A percentile compares a stretch with the other conserved stretches of the same genome.
Conservation (phyloP, 2,888 invertebrate genomes). For the Amorpha juglandis region DNA sequence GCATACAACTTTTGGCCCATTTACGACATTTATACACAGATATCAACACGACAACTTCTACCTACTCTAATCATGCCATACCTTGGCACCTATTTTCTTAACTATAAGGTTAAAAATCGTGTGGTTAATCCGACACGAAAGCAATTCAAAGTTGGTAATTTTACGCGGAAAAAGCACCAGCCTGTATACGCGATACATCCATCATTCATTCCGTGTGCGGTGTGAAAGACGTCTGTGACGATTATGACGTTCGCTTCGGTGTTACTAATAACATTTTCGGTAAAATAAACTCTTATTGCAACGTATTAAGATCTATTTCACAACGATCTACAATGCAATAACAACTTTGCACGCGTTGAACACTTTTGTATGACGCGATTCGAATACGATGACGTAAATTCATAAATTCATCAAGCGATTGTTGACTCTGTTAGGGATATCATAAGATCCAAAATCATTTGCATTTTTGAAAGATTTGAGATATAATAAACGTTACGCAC, state of each 20-base stretch:
- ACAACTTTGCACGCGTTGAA: constrained; percentile 46
- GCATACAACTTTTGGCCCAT: constrained; percentile 72
- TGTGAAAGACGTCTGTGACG: constrained; percentile 76
- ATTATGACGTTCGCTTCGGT: constrained; percentile 69
- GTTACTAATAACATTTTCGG: constrained; percentile 42
- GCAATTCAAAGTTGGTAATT: constrained; percentile 45
- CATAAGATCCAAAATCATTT: not conserved
- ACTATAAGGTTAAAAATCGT: constrained; percentile 39
- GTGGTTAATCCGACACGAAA: constrained; percentile 28
- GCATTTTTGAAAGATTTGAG: not conserved
- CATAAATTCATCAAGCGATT: not conserved
- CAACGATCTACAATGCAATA: constrained; percentile 33
- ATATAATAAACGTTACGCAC: constrained; percentile 28
- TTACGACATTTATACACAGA: constrained; percentile 58
- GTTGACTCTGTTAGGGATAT: too few relatives aligned
- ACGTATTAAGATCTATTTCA: not conserved
- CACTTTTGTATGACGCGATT: constrained; percentile 10
- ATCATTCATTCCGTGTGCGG: constrained; percentile 73
- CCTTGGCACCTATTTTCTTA: not conserved
- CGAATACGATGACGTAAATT: not conserved
- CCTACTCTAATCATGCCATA: not conserved
- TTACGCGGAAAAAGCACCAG: constrained; percentile 67
- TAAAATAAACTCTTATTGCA: not conserved
- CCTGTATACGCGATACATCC: constrained; percentile 73
- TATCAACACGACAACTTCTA: constrained; percentile 50